Conservation (phyloP, 2,888 invertebrate species). For the Acanthosepion pharaonis region DNA sequence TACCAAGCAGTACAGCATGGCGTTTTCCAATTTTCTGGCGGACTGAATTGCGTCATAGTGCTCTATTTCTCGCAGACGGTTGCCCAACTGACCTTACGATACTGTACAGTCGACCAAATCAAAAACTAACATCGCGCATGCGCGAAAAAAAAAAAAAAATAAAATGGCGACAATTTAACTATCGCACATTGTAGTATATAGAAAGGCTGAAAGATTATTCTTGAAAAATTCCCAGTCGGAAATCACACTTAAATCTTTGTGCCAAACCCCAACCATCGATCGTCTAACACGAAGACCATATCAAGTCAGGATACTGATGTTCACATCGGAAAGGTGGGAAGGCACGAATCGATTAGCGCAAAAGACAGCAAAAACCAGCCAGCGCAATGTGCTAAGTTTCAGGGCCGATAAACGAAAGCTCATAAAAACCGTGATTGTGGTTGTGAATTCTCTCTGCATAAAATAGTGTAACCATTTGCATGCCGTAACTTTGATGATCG, state of each 20-base stretch:
- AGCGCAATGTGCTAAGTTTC: neutral
- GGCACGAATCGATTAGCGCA: neutral
- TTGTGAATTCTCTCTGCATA: neutral
- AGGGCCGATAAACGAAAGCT: neutral
- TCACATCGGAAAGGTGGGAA: neutral
- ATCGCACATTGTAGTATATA: too few species aligned
- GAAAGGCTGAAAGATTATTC: too few species aligned
- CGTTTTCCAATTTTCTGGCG: too few species aligned
- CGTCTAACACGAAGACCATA: neutral
- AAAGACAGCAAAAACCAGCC: neutral
- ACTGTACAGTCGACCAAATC: too few species aligned
- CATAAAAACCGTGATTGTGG: neutral
- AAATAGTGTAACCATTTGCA: neutral
- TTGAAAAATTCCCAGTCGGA: neutral
- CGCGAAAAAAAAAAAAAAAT: too few species aligned
- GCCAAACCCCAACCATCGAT: neutral
- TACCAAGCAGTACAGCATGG: too few species aligned
- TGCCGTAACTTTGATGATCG: neutral
- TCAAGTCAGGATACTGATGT: neutral
- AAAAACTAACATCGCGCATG: too few species aligned
- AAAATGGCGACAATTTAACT: too few species aligned
- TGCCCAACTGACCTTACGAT: too few species aligned
- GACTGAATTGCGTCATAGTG: too few species aligned
- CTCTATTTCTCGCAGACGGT: too few species aligned
- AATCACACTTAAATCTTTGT: neutral